phyloP scores from a whole-genome alignment of 2,797 vertebrate species.

The Apogon talboti region DNA sequence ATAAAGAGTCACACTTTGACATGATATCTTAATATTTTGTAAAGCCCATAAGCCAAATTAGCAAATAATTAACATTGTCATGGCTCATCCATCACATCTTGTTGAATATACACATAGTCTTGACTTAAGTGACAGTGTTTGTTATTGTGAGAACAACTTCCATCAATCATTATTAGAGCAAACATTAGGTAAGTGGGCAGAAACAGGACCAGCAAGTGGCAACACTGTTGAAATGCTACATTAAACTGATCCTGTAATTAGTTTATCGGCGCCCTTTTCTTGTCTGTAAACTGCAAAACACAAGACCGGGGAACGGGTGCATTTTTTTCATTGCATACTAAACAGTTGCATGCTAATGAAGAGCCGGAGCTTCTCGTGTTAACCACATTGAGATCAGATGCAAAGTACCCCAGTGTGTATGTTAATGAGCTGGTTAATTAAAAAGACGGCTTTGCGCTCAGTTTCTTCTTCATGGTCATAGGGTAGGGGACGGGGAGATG shows the following conservation, averaged over 20 bases:
- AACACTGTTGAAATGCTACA: constrained; percentile 2
- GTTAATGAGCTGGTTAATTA: constrained; percentile 71
- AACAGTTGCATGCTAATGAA: constrained; percentile 23
- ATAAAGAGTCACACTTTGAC: not conserved
- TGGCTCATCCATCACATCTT: not conserved
- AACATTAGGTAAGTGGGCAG: not conserved
- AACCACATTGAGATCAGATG: constrained; percentile 40
- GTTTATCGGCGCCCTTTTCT: constrained; percentile 17
- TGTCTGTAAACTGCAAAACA: constrained; percentile 36
- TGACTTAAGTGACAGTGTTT: constrained; percentile 1
- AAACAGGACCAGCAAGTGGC: not conserved
- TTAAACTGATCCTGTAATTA: constrained; percentile 31
- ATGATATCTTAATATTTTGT: not conserved
- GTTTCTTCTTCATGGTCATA: constrained; percentile 55
- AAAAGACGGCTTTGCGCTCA: constrained; percentile 27
- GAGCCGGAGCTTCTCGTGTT: not conserved
- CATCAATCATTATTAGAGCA: constrained; percentile 18
- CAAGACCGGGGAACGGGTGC: constrained; percentile 1
- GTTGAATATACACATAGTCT: not conserved
- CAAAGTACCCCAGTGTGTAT: constrained; percentile 53
- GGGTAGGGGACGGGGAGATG: constrained; percentile 35
- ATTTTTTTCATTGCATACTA: constrained; percentile 27
- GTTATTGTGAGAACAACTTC: not conserved
- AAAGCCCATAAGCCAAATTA: not conserved
- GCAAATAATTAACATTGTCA: constrained; percentile 1